A percentile compares a stretch with the other conserved stretches of the same genome.
These are phyloP conservation scores for Phyllostomus hastatus DNA, from an alignment of 2,113 vertebrate genomes.

Conservation along the genomic window DNA sequence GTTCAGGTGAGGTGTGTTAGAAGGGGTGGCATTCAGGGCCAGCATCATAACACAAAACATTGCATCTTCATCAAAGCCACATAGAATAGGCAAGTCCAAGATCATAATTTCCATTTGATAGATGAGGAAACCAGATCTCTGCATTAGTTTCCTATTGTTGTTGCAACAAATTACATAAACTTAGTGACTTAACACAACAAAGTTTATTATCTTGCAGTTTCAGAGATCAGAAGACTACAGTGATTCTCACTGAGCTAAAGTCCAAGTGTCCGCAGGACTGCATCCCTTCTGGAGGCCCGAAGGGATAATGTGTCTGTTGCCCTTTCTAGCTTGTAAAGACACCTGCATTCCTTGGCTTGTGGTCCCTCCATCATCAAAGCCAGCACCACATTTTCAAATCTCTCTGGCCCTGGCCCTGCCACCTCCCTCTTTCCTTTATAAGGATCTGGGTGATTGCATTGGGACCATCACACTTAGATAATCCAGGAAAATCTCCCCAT, in stretches of 20 bases:
- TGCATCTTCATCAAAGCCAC: background rate
- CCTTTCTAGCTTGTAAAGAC: background rate
- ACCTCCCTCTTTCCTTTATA: background rate
- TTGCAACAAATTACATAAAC: background rate
- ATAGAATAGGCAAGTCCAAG: background rate
- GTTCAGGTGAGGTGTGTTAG: background rate
- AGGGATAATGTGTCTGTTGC: background rate
- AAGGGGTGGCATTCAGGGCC: background rate
- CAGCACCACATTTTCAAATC: background rate
- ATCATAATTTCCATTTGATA: background rate
- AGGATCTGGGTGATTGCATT: background rate
- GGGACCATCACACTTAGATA: background rate
- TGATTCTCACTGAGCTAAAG: background rate
- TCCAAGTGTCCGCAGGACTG: background rate
- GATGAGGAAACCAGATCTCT: background rate
- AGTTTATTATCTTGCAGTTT: background rate
- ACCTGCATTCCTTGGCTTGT: background rate
- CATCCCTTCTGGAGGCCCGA: background rate
- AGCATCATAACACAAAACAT: background rate
- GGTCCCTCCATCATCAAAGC: background rate
- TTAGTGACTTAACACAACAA: background rate
- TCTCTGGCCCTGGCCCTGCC: background rate
- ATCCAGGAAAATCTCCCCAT: background rate
- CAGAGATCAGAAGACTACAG: background rate
- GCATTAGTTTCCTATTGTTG: background rate